A percentile compares a stretch with the other conserved stretches of the same genome.
Conservation (phyloP, 1,140 invertebrate genomes). For the Aphidius gifuensis region DNA sequence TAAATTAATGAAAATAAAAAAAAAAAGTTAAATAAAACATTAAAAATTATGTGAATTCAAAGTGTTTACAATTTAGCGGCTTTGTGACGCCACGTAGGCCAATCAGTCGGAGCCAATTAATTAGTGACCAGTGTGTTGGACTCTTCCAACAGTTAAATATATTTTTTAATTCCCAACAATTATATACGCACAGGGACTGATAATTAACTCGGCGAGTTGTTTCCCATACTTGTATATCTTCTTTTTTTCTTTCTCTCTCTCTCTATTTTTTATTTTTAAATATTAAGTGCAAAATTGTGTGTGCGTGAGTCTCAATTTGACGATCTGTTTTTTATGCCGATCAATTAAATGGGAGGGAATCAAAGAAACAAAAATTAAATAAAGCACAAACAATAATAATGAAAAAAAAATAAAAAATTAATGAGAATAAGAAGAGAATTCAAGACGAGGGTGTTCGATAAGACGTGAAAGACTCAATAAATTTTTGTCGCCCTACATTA, state of each 20-base stretch:
- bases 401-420: not conserved
- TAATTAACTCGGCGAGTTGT: constrained; percentile 23
- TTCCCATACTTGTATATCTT: not conserved
- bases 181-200: constrained; percentile 21
- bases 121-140: constrained; percentile 26
- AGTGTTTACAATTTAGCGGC: constrained; percentile 47
- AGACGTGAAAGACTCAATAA: too few relatives aligned
- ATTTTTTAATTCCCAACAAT: constrained; percentile 32
- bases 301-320: constrained; percentile 3
- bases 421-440: constrained; percentile 10
- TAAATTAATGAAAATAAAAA: not conserved
- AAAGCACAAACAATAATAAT: not conserved
- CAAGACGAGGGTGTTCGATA: too few relatives aligned
- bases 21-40: constrained; percentile 26
- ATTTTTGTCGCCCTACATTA: constrained; percentile 12
- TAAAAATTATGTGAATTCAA: constrained; percentile 39
- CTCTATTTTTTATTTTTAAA: not conserved
- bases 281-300: not conserved
- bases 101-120: constrained; percentile 43
- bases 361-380: constrained; percentile 8
- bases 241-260: not conserved
- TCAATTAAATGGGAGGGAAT: constrained; percentile 13
- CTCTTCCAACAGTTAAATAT: constrained; percentile 21
- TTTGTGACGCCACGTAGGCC: constrained; percentile 39
- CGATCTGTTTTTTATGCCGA: not conserved